Evolutionary conservation across 2,888 invertebrate species (phyloP), one percentile per base, ranked within the genome.

Genomic region (Cerceris rybyensis): DNA sequence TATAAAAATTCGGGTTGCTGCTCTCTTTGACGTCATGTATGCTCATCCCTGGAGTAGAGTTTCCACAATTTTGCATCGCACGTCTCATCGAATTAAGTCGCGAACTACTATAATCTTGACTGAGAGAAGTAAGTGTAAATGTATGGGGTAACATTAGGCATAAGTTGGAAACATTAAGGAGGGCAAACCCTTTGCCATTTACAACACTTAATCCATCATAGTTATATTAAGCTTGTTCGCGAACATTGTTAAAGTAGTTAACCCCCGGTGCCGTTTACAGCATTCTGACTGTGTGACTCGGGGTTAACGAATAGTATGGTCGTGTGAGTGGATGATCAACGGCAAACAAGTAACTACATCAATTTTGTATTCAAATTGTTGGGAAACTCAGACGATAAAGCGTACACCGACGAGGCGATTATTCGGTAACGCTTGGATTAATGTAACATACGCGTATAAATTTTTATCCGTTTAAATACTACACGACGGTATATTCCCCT

Each of bases 141-240:
- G 65, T 54, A 60, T 57, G 69, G 52, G 46, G 14, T 54, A 52
- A 63, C 52, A 55, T 17, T n/a, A 17, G 28, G 28, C 49, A 58
- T 52, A 76, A 72, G 71, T 76, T 78, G 49, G 59, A 59, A 68
- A 67, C 78, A 65, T 71, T 75, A 79, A 77, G 61, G 66, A 28
- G 61, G n/a, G 52, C 64, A 52, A 61, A 43, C 61, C 63, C 66
- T 58, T 50, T 71, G 71, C 65, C 77, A 73, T 77, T 79, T 70
- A 77, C 72, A 77, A 79, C 73, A 64, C 72, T 79, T 79, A 79
- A 79, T 77, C 79, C 79, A 79, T 79, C 77, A 79, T 63, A 67
- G 79, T 79, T 77, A 67, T 70, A 61, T 70, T 77, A 79, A 79
- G 79, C 79, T 70, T 70, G 77, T 73, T 77, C 73, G 63, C 66